Percentiles rank a stretch among this genome's conserved stretches.
phyloP scores from a whole-genome alignment of 2,797 vertebrate genomes.

The Mus minutoides region DNA sequence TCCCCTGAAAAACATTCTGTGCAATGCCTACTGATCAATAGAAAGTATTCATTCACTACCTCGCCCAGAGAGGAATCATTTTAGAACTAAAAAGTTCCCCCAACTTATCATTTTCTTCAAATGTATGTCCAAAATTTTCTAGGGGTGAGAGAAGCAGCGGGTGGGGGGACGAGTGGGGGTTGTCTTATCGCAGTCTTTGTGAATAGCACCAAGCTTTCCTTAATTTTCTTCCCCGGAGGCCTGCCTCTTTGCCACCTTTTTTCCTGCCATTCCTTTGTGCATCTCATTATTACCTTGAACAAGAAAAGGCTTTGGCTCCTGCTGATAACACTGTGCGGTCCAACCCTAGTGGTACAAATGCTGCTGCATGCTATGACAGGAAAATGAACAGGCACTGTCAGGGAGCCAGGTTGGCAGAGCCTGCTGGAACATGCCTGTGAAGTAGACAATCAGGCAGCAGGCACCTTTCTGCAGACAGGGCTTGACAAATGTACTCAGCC shows the following conservation, averaged over 20 bases:
- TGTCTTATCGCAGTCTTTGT: conserved; percentile 54
- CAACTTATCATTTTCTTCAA: conserved; percentile 55
- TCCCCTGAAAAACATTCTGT: background rate
- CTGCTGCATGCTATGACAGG: conserved; percentile 56
- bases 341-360: conserved; percentile 55
- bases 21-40: background rate
- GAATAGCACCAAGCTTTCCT: background rate
- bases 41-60: background rate
- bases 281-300: conserved; percentile 56
- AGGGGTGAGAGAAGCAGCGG: background rate
- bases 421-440: conserved; percentile 51
- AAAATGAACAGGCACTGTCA: conserved; percentile 67
- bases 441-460: conserved; percentile 50
- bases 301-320: conserved; percentile 66
- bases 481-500: conserved; percentile 48
- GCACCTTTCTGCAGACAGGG: conserved; percentile 16
- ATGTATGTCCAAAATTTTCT: background rate
- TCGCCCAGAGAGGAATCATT: background rate
- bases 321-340: conserved; percentile 70
- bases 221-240: conserved; percentile 14
- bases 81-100: conserved; percentile 29
- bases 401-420: conserved; percentile 67
- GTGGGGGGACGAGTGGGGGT: background rate
- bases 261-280: conserved; percentile 65
- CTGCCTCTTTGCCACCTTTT: conserved; percentile 38